Percentiles rank a stretch among this genome's conserved stretches.
Conservation (phyloP, 2,797 vertebrate genomes). For the Takifugu rubripes region DNA sequence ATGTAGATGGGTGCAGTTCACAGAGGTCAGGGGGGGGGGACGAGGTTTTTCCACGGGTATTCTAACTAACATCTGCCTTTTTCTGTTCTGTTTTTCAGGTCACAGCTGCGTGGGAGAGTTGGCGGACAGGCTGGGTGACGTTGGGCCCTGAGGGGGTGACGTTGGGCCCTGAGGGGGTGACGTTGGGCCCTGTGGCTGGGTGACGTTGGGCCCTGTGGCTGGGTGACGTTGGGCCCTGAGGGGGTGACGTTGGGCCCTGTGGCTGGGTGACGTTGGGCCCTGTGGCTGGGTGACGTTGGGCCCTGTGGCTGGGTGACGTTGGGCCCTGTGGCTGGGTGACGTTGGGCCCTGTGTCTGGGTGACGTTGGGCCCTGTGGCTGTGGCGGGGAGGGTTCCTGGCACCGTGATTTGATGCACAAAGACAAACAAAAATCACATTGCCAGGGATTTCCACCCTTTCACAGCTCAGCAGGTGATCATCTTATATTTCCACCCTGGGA, state of each 20-base stretch:
- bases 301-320: constrained; percentile 48
- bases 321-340: constrained; percentile 50
- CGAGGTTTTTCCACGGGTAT: too few species aligned
- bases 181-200: constrained; percentile 51
- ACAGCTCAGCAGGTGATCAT: constrained; percentile 64
- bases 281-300: constrained; percentile 31
- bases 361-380: constrained; percentile 53
- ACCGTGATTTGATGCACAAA: constrained; percentile 84
- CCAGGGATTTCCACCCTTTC: constrained; percentile 86
- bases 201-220: constrained; percentile 44
- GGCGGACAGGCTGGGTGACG: too few species aligned
- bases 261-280: constrained; percentile 51
- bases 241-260: constrained; percentile 37
- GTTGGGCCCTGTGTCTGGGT: constrained; percentile 16
- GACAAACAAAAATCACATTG: constrained; percentile 86
- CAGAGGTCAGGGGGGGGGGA: too few species aligned
- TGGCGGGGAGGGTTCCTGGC: constrained; percentile 84
- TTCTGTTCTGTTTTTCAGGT: constrained; percentile 45
- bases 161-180: too few species aligned
- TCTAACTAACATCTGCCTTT: neutral
- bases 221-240: constrained; percentile 29
- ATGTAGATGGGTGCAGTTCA: too few species aligned
- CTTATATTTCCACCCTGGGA: constrained; percentile 23
- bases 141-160: too few species aligned
- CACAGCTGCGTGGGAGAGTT: constrained; percentile 53